Percentiles rank a stretch among this genome's conserved stretches.
phyloP scores from a whole-genome alignment of 1,140 invertebrate species.

The Listronotus bonariensis region DNA sequence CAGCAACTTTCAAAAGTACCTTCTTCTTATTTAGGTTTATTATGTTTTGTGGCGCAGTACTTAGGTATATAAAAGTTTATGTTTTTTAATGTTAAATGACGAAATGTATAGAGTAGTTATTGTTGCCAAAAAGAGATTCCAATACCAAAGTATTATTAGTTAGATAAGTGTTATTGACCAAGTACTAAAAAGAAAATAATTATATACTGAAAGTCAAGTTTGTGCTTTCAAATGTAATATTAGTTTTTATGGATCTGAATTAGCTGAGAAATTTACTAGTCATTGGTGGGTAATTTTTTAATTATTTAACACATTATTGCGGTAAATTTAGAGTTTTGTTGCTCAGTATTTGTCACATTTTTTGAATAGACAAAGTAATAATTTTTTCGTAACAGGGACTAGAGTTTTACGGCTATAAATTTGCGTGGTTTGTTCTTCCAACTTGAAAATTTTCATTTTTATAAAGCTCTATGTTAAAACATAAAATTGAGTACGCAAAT shows the following conservation, averaged over 20 bases:
- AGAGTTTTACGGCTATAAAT: too few relatives aligned
- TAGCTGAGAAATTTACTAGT: conserved; percentile 7
- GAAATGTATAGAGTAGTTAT: conserved; percentile 51
- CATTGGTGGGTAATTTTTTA: neutral
- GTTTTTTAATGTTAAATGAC: conserved; percentile 42
- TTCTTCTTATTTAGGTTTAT: conserved; percentile 1
- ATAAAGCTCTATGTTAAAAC: too few relatives aligned
- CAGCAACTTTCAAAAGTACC: neutral
- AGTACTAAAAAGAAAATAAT: conserved; percentile 38
- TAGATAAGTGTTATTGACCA: conserved; percentile 54
- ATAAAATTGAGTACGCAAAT: too few relatives aligned
- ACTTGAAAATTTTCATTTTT: too few relatives aligned
- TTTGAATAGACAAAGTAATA: too few relatives aligned
- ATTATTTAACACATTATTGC: too few relatives aligned
- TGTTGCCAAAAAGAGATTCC: conserved; percentile 56
- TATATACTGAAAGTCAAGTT: conserved; percentile 13
- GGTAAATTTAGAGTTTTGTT: too few relatives aligned
- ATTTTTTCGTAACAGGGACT: too few relatives aligned
- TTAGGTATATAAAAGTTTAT: conserved; percentile 8
- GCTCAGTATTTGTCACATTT: too few relatives aligned
- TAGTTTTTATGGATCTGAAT: conserved; percentile 17
- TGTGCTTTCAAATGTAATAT: conserved; percentile 18
- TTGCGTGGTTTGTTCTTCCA: too few relatives aligned
- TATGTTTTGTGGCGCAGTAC: conserved; percentile 13
- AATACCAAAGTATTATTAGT: conserved; percentile 56